These are phyloP conservation scores for Coptotermes formosanus DNA, from an alignment of 1,140 invertebrate species.

Conservation along the genomic window DNA sequence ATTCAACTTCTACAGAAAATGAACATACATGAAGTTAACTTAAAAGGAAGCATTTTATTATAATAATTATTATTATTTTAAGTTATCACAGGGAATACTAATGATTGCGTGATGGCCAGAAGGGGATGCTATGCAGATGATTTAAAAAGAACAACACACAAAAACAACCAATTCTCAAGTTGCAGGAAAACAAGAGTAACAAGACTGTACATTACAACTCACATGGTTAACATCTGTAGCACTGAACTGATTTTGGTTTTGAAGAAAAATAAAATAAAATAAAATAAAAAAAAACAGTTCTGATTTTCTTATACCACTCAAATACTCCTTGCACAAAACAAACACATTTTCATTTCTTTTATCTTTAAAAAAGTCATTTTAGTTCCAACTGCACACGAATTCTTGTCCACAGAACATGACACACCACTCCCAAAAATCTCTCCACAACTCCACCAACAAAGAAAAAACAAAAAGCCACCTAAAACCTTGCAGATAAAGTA, in stretches of 20 bases:
- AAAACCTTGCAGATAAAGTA: slow-evolving; percentile 25
- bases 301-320: slow-evolving; percentile 11
- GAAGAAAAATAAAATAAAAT: background rate
- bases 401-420: slow-evolving; percentile 3
- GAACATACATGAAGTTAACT: slow-evolving; percentile 27
- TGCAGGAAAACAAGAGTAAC: background rate
- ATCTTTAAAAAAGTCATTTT: background rate
- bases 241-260: background rate
- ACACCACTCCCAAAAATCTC: slow-evolving; percentile 22
- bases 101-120: slow-evolving; percentile 24
- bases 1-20: slow-evolving; percentile 27
- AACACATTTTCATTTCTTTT: slow-evolving; percentile 19
- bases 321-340: slow-evolving; percentile 29
- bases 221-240: background rate
- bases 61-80: slow-evolving; percentile 25
- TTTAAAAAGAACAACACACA: slow-evolving; percentile 21
- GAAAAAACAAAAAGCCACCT: slow-evolving; percentile 23
- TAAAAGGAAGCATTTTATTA: slow-evolving; percentile 30
- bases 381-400: slow-evolving; percentile 25
- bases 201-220: background rate
- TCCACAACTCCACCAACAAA: slow-evolving; percentile 2
- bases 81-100: slow-evolving; percentile 33
- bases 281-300: background rate
- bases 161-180: slow-evolving; percentile 12
- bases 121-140: background rate